A percentile compares a stretch with the other conserved stretches of the same genome.
phyloP scores from a whole-genome alignment of 2,797 vertebrate genomes.

The Karalla daura region DNA sequence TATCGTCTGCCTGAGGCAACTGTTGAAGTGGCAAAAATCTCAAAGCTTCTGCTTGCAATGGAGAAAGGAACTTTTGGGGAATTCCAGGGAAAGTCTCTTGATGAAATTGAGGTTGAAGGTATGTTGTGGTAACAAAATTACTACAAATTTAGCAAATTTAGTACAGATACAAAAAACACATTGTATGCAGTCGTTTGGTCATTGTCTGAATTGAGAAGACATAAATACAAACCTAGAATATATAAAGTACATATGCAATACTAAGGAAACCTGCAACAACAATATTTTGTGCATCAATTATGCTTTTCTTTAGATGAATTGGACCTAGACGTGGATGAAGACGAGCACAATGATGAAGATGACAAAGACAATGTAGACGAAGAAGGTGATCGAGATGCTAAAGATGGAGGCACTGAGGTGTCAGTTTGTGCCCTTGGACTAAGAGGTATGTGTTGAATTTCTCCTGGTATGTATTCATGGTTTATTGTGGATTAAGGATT shows the following conservation, averaged over 20 bases:
- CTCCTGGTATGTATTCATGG: not conserved
- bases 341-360: not conserved
- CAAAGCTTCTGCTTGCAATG: slow-evolving; percentile 65
- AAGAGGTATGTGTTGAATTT: not conserved
- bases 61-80: slow-evolving; percentile 60
- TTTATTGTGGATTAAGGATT: not conserved
- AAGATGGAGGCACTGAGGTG: not conserved
- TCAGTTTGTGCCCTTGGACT: not conserved
- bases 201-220: not conserved
- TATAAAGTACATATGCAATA: not conserved
- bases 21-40: slow-evolving; percentile 68
- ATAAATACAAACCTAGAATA: not conserved
- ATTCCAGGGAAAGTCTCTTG: slow-evolving; percentile 56
- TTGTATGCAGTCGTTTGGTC: too few species aligned
- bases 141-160: too few species aligned
- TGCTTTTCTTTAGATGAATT: slow-evolving; percentile 52
- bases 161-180: too few species aligned
- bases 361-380: not conserved
- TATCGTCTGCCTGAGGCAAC: slow-evolving; percentile 58
- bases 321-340: slow-evolving; percentile 43
- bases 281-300: not conserved
- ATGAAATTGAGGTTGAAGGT: slow-evolving; percentile 66
- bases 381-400: not conserved
- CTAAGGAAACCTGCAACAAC: too few species aligned
- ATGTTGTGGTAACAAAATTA: too few species aligned